Evolutionary conservation across 2,113 vertebrate species (phyloP), one percentile per base, ranked within the genome.

Genomic region (Lamprotornis superbus): DNA sequence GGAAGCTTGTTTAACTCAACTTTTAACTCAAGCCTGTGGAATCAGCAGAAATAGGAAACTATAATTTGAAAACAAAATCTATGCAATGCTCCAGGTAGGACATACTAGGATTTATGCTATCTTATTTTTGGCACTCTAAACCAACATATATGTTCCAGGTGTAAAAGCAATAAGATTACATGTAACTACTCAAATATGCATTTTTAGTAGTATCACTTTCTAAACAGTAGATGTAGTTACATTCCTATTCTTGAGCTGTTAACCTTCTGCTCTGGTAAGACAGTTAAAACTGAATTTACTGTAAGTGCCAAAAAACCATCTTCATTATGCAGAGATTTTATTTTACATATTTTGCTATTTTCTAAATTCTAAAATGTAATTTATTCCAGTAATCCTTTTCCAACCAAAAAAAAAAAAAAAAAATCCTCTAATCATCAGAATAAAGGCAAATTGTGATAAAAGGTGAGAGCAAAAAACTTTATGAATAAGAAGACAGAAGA

Each of bases 41-140:
- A 90, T 91, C 80, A 86, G 64, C 76, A 93, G 56, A 94, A 93
- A 86, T 39, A 83, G 75, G 55, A 90, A 93, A 50, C 7, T 6
- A 47, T 23, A 1, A 5, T 27, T 57, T 85, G 24, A 57, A 88
- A 92, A 39, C 39, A 82, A 44, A 55, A 35, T 31, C 37, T 63
- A 2, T 47, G 39, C 87, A 61, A 83, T 44, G 10, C 4, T 67
- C 18, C 40, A 82, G 22, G 8, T 52, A 76, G 27, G 39, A 74
- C 10, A 25, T 35, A 15, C 22, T 59, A 27, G 35, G 19, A 55
- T 65, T 46, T 42, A 27, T 12, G 28, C 2, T 65, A 21, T 27
- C 46, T 69, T 68, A 42, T 83, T 81, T 14, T 80, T 91, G 61
- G 8, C 2, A 1, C 42, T 67, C 15, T 60, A 37, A 74, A 74